phyloP scores from a whole-genome alignment of 2,797 vertebrate genomes.

The Sphenopsis melanotis region DNA sequence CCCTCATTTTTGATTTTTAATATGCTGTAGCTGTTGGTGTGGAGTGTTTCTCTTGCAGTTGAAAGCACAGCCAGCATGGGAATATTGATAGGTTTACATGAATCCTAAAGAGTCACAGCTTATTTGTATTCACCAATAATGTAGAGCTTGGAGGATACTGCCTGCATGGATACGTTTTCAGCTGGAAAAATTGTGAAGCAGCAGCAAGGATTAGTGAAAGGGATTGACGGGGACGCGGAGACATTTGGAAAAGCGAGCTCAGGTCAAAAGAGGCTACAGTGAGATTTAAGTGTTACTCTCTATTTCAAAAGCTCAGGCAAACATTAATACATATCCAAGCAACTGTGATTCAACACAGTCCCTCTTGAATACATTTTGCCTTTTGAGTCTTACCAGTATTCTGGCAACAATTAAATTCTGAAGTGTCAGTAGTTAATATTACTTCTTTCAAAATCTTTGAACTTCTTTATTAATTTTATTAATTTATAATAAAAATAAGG shows the following conservation, averaged over 20 bases:
- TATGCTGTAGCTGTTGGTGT: neutral
- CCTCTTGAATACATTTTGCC: neutral
- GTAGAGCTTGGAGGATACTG: neutral
- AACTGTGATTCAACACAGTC: neutral
- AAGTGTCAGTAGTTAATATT: neutral
- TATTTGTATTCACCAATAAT: constrained; percentile 12
- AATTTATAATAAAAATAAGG: neutral
- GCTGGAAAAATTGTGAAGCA: neutral
- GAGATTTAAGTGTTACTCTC: neutral
- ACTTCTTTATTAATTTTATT: neutral
- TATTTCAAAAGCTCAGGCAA: neutral
- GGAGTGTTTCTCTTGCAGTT: neutral
- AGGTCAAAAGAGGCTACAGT: neutral
- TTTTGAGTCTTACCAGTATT: neutral
- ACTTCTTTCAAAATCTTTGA: neutral
- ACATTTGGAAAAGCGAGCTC: neutral
- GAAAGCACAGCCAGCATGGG: neutral
- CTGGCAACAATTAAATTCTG: neutral
- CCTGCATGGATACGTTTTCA: neutral
- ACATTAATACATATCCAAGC: neutral
- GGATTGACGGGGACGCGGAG: neutral
- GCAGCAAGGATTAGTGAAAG: neutral
- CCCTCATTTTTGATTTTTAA: constrained; percentile 14
- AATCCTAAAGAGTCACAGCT: neutral
- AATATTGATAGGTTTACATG: constrained; percentile 14